phyloP scores from a whole-genome alignment of 2,888 invertebrate species.

The Chalcis sispes region DNA sequence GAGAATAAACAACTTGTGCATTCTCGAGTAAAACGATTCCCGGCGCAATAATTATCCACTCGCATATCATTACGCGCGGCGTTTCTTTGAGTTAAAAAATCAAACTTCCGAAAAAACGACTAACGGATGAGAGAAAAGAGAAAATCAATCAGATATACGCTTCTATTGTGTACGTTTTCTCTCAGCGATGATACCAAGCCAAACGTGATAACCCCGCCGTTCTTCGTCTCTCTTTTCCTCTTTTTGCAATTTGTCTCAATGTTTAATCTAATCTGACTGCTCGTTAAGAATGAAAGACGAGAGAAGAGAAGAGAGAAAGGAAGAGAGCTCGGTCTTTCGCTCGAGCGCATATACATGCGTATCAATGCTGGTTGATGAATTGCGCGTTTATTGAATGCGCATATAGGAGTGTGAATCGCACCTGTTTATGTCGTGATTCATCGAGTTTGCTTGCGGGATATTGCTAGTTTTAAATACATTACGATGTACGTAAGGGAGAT shows the following conservation, averaged over 20 bases:
- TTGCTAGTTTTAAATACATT: not conserved
- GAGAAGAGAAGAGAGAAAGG: not conserved
- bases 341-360: not conserved
- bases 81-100: not conserved
- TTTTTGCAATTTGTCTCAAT: constrained; percentile 4
- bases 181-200: no score
- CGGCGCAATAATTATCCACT: constrained; percentile 37
- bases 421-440: constrained; percentile 23
- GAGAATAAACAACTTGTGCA: not conserved
- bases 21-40: constrained; percentile 15
- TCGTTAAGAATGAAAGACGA: constrained; percentile 8
- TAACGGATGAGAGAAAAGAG: not conserved
- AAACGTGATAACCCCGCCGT: no score
- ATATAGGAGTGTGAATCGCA: not conserved
- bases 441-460: not conserved
- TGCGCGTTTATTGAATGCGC: no score
- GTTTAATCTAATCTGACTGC: constrained; percentile 28
- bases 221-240: no score
- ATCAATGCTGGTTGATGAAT: not conserved
- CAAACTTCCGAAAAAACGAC: not conserved
- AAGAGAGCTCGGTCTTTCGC: not conserved
- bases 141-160: not conserved
- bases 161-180: no score
- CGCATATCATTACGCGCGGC: constrained; percentile 18
- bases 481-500: not conserved